Base-by-base conservation (phyloP, 2,888 invertebrate genomes). In the Panorpa germanica region DNA sequence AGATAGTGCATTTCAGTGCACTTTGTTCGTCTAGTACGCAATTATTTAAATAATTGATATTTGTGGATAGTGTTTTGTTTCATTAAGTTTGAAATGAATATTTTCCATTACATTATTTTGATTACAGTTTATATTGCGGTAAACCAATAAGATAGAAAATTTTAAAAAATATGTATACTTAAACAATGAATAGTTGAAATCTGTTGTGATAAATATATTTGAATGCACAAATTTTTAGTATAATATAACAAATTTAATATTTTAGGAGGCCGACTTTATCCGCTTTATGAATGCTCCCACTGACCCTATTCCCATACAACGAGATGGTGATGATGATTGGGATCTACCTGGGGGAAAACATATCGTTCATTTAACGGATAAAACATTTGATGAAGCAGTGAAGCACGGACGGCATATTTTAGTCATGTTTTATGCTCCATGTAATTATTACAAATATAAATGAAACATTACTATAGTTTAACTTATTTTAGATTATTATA, bases 401-500 rank as follows among this genome's bases (percentile, higher is more conserved):
- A 58, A 59, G 21, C 52, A 61, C 10, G 47, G 63, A 28, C 59
- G 59, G 24, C 69, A 72, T 10, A 63, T 68, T 2, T 59, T 81
- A 30, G 67, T 80, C 35, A 76, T 81, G 74, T 81, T 77, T 45
- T 76, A 72, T 46, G 78, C 78, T 8, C 67, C 73, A 9, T 80
- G 78, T 77, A 53, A 59, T 55, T 52, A 31, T 29, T n/a, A n/a
- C n/a, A n/a, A n/a, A n/a, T n/a, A n/a, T n/a, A n/a, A n/a, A n/a
- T n/a, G n/a, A n/a, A n/a, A 12, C 6, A 12, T 13, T n/a, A 13
- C 13, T 6, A 28, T 27, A 29, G 12, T 28, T 13, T 24, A 6
- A 28, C 9, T 19, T 19, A 19, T 19, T 19, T 20, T 10, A 27
- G 15, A 30, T 6, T 3, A 9, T 14, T n/a, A n/a, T 5, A 14